Conservation (phyloP, 2,888 invertebrate genomes). For the Amphipoea oculea region DNA sequence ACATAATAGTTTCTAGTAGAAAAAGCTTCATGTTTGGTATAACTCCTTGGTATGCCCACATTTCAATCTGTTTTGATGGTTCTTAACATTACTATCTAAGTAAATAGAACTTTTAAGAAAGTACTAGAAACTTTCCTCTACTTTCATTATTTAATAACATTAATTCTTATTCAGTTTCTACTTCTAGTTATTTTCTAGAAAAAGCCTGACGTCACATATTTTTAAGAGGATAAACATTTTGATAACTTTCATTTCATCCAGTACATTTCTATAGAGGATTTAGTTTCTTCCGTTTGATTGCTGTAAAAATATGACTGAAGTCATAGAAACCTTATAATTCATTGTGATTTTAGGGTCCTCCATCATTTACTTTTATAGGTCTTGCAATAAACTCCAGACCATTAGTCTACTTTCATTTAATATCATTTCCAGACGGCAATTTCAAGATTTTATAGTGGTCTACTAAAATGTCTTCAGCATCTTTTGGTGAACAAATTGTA, state of each 20-base stretch:
- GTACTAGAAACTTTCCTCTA: conserved; percentile 21
- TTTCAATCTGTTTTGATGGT: not conserved
- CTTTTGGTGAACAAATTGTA: not conserved
- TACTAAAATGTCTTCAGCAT: conserved; percentile 3
- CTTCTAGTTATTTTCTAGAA: not conserved
- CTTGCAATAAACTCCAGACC: conserved; percentile 14
- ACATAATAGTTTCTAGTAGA: not conserved
- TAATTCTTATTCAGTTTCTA: conserved; percentile 18
- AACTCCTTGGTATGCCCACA: not conserved
- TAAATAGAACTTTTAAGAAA: conserved; percentile 18
- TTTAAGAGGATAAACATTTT: not conserved
- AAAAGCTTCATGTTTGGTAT: not conserved
- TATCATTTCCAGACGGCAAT: conserved; percentile 20
- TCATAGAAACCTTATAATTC: not conserved
- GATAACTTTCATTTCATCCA: not conserved
- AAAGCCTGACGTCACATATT: not conserved
- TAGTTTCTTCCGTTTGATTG: not conserved
- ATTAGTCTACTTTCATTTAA: conserved; percentile 20
- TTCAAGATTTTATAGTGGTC: conserved; percentile 6
- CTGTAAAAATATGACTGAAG: not conserved
- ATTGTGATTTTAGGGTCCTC: not conserved
- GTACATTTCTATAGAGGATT: not conserved
- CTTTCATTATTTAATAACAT: conserved; percentile 12
- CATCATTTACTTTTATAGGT: conserved; percentile 10
- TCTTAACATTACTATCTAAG: not conserved